A percentile compares a stretch with the other conserved stretches of the same genome.
These are phyloP conservation scores for Heliocidaris erythrogramma DNA, from an alignment of 35 echinoderm and acorn worm genomes.

Conservation along the genomic window DNA sequence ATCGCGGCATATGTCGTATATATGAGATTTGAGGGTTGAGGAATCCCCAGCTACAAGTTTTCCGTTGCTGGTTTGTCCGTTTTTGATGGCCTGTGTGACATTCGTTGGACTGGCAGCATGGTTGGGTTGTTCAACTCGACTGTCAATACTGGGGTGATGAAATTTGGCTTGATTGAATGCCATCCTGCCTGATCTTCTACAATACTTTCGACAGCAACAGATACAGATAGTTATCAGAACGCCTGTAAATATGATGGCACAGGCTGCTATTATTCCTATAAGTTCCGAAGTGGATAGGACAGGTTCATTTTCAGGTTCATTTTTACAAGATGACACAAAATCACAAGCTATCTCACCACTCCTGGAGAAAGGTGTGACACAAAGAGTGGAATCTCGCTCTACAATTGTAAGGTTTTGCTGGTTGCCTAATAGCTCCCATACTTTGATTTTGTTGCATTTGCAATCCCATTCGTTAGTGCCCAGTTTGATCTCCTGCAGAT, in stretches of 20 bases:
- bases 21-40: background rate
- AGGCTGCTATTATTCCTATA: background rate
- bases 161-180: background rate
- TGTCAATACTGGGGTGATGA: background rate
- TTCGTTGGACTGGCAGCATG: background rate
- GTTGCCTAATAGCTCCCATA: background rate
- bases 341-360: background rate
- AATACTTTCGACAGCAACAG: background rate
- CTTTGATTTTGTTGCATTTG: background rate
- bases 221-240: background rate
- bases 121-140: background rate
- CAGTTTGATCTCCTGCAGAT: background rate
- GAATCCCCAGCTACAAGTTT: background rate
- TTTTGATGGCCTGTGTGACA: background rate
- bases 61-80: too few relatives aligned
- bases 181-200: background rate
- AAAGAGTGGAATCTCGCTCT: background rate
- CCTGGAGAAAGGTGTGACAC: background rate
- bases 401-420: background rate
- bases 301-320: background rate
- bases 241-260: background rate
- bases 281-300: background rate
- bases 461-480: background rate
- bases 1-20: background rate
- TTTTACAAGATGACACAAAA: background rate